Evolutionary conservation across 2,888 invertebrate species (phyloP).

Genomic region (Acleris literana): DNA sequence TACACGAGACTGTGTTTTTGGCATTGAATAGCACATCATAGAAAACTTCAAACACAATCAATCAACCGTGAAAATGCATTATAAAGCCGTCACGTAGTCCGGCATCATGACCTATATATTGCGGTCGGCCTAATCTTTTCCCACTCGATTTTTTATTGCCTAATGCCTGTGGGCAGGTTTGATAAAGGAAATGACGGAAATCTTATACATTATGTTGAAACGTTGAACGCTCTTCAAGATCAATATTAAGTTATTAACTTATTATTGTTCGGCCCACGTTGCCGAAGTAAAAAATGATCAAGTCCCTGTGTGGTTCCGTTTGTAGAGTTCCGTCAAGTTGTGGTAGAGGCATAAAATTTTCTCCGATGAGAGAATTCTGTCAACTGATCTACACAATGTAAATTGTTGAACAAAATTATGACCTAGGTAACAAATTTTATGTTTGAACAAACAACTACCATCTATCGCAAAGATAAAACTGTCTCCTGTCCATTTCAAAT

Average conservation of each 20-base stretch:
- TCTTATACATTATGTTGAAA: slow-evolving; percentile 22
- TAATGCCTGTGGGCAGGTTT: slow-evolving; percentile 6
- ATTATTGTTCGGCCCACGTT: slow-evolving; percentile 22
- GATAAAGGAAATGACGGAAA: slow-evolving; percentile 27
- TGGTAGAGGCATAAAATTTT: neutral
- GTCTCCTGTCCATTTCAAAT: no score
- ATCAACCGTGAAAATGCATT: slow-evolving; percentile 35
- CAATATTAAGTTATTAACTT: slow-evolving; percentile 33
- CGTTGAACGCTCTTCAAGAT: slow-evolving; percentile 22
- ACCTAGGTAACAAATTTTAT: no score
- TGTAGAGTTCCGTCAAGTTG: slow-evolving; percentile 8
- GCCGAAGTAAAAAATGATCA: slow-evolving; percentile 11
- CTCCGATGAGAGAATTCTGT: no score
- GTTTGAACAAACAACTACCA: no score
- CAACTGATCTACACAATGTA: no score
- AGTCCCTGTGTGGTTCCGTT: neutral
- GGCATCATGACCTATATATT: slow-evolving; percentile 56
- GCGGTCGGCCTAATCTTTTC: slow-evolving; percentile 55
- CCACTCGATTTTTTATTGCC: slow-evolving; percentile 44
- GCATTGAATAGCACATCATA: neutral
- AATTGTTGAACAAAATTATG: no score
- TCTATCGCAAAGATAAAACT: no score
- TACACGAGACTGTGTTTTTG: neutral
- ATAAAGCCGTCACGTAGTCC: slow-evolving; percentile 44
- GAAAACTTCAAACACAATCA: slow-evolving; percentile 14